Conservation (phyloP, 2,888 invertebrate genomes). For the Labia minor region DNA sequence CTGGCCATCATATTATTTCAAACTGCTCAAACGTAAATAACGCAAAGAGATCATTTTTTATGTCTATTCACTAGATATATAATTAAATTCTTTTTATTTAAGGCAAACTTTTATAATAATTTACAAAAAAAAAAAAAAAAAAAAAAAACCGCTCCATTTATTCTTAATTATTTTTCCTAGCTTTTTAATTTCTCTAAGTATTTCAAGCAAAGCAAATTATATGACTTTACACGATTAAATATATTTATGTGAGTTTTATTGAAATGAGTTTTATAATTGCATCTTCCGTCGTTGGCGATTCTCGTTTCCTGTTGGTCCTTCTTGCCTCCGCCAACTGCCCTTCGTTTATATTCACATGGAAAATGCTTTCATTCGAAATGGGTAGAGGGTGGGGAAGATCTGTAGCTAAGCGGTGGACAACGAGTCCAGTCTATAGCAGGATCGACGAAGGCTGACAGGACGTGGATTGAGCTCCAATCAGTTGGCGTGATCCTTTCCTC, state of each 20-base stretch:
- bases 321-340: no score
- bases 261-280: slow-evolving; percentile 7
- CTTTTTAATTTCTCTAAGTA: slow-evolving; percentile 1
- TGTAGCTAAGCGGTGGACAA: no score
- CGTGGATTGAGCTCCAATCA: no score
- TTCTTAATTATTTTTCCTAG: neutral
- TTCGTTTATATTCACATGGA: no score
- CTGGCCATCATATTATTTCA: slow-evolving; percentile 5
- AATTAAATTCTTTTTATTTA: neutral
- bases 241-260: neutral
- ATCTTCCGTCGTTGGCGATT: neutral
- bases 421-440: no score
- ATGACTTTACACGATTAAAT: neutral
- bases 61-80: no score
- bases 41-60: neutral
- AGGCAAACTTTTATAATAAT: neutral
- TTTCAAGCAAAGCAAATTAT: neutral
- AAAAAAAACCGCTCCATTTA: neutral
- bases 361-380: no score
- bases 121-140: neutral
- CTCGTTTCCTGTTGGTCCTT: no score
- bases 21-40: slow-evolving; percentile 1
- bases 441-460: no score
- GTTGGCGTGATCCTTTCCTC: no score
- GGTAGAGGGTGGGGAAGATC: no score